Conservation (phyloP, 2,113 vertebrate genomes). For the Tympanuchus pallidicinctus region DNA sequence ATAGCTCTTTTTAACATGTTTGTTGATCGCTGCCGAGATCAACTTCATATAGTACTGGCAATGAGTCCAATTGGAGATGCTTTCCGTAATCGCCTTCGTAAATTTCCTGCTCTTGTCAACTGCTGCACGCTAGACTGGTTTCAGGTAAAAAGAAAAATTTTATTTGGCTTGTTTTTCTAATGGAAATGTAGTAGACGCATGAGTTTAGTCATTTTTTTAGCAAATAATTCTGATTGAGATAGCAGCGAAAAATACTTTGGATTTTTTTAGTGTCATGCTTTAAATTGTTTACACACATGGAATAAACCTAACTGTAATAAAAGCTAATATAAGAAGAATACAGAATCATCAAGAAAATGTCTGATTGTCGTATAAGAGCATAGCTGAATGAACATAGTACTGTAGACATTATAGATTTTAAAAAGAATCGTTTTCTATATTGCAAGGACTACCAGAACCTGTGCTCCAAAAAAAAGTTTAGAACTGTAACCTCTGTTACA, state of each 20-base stretch:
- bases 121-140: conserved; percentile 97
- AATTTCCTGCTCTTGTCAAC: conserved; percentile 92
- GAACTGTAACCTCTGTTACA: not conserved
- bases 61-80: conserved; percentile 94
- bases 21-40: conserved; percentile 88
- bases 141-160: conserved; percentile 79
- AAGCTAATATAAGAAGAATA: not conserved
- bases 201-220: not conserved
- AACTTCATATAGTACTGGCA: conserved; percentile 89
- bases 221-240: not conserved
- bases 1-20: conserved; percentile 93
- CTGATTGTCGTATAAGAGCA: not conserved
- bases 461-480: not conserved
- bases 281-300: not conserved
- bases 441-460: not conserved
- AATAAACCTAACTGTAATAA: not conserved
- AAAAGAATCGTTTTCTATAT: not conserved
- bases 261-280: not conserved
- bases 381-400: not conserved
- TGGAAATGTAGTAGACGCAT: not conserved
- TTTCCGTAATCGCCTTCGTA: conserved; percentile 86
- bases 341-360: not conserved
- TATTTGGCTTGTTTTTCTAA: not conserved
- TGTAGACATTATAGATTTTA: not conserved
- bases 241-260: not conserved